These are phyloP conservation scores for Lepidocyrtoides sp. DNA, from an alignment of 2,888 invertebrate genomes.

Conservation along the genomic window DNA sequence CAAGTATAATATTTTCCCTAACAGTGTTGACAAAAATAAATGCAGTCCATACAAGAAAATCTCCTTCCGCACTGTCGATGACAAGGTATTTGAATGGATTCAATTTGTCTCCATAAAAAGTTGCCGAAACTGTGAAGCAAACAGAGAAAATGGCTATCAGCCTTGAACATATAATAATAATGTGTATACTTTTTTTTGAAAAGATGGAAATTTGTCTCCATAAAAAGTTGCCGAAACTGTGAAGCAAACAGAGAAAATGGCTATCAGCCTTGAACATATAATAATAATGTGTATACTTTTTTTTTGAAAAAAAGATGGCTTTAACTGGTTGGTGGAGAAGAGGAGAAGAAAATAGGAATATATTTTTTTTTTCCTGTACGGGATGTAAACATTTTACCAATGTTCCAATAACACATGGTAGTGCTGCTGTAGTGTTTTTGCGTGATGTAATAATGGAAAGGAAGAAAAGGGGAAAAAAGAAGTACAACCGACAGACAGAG, in stretches of 20 bases:
- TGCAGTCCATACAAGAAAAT: constrained; percentile 78
- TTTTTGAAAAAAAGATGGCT: not conserved
- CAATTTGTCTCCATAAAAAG: constrained; percentile 79
- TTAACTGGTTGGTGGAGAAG: constrained; percentile 2
- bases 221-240: constrained; percentile 76
- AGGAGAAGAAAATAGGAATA: constrained; percentile 32
- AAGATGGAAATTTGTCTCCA: constrained; percentile 79
- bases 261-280: constrained; percentile 29
- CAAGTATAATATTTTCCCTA: constrained; percentile 69
- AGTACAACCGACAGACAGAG: constrained; percentile 18
- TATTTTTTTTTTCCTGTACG: not conserved
- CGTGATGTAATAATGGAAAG: constrained; percentile 51
- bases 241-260: constrained; percentile 63
- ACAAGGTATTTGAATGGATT: constrained; percentile 78
- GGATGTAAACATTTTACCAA: constrained; percentile 37
- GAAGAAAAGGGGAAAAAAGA: not conserved
- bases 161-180: constrained; percentile 27
- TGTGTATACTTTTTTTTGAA: no score
- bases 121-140: constrained; percentile 69
- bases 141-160: constrained; percentile 58
- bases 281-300: no score
- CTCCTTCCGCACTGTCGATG: constrained; percentile 76
- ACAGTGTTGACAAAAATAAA: constrained; percentile 76
- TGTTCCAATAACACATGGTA: not conserved
- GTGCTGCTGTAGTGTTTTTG: constrained; percentile 40